A percentile compares a stretch with the other conserved stretches of the same genome.
These are phyloP conservation scores for Caretta caretta DNA, from an alignment of 2,113 vertebrate genomes.

Conservation along the genomic window DNA sequence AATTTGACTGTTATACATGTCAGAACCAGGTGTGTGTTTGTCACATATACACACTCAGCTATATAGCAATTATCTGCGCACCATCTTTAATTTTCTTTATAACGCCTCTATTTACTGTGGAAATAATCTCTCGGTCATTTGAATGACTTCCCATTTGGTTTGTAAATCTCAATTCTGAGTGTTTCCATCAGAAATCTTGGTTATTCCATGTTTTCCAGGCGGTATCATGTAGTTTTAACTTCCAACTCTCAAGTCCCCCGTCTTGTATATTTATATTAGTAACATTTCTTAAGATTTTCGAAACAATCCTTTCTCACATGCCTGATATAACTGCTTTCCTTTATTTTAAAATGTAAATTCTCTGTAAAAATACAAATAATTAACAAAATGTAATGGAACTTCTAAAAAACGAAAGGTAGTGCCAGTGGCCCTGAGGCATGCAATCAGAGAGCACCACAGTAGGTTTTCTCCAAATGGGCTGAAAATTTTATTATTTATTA, in stretches of 20 bases:
- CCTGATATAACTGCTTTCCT: slow-evolving; percentile 23
- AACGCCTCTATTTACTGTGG: background rate
- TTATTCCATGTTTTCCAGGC: background rate
- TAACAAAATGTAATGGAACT: background rate
- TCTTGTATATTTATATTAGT: slow-evolving; percentile 52
- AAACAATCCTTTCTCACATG: slow-evolving; percentile 41
- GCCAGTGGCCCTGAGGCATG: slow-evolving; percentile 9
- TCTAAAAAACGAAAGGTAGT: slow-evolving; percentile 52
- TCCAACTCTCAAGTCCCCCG: background rate
- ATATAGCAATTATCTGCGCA: background rate
- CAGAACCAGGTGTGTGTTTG: background rate
- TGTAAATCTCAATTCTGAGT: slow-evolving; percentile 3
- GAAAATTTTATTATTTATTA: slow-evolving; percentile 64
- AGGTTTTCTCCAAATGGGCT: slow-evolving; percentile 5
- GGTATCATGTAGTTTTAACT: background rate
- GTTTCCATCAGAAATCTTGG: background rate
- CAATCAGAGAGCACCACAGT: background rate
- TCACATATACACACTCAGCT: background rate
- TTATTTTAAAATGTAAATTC: background rate
- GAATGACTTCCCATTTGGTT: slow-evolving; percentile 3
- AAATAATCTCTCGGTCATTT: background rate
- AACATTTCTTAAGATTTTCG: slow-evolving; percentile 48
- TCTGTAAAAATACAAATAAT: background rate
- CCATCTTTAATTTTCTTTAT: slow-evolving; percentile 23
- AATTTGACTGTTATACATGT: background rate